phyloP scores from a whole-genome alignment of 2,888 invertebrate genomes.

The Lasioglossum villosulum region DNA sequence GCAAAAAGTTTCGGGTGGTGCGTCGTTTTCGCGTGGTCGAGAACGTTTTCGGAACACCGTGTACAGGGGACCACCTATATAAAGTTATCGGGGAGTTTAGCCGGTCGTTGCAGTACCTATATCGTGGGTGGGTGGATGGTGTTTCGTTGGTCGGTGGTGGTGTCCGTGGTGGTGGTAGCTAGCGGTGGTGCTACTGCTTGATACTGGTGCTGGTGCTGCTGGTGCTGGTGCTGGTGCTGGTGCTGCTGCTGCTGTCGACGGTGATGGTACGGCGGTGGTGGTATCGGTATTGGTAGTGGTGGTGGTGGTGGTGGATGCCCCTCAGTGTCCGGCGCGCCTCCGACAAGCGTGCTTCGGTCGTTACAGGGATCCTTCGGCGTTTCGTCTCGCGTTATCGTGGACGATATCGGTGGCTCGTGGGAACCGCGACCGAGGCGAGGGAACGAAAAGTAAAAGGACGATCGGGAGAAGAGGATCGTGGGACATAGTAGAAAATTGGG shows the following conservation, averaged over 20 bases:
- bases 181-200: slow-evolving; percentile 54
- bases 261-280: slow-evolving; percentile 73
- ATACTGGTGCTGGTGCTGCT: not conserved
- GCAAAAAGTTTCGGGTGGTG: not conserved
- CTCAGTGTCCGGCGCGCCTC: slow-evolving; percentile 85
- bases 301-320: slow-evolving; percentile 83
- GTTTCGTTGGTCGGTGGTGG: slow-evolving; percentile 61
- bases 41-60: slow-evolving; percentile 26
- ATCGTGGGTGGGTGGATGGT: slow-evolving; percentile 81
- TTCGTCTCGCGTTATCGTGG: slow-evolving; percentile 67
- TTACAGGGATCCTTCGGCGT: slow-evolving; percentile 70
- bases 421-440: not conserved
- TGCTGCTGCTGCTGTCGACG: slow-evolving; percentile 66
- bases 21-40: not conserved
- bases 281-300: slow-evolving; percentile 75
- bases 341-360: slow-evolving; percentile 84
- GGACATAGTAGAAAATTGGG: not conserved
- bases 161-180: slow-evolving; percentile 43
- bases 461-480: not conserved
- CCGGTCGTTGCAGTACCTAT: slow-evolving; percentile 75
- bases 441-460: slow-evolving; percentile 7
- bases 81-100: slow-evolving; percentile 76
- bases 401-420: slow-evolving; percentile 61
- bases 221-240: slow-evolving; percentile 42
- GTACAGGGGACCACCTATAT: slow-evolving; percentile 66